A percentile compares a stretch with the other conserved stretches of the same genome.
phyloP scores from a whole-genome alignment of 1,140 invertebrate genomes.

The Drosophila oshimai region DNA sequence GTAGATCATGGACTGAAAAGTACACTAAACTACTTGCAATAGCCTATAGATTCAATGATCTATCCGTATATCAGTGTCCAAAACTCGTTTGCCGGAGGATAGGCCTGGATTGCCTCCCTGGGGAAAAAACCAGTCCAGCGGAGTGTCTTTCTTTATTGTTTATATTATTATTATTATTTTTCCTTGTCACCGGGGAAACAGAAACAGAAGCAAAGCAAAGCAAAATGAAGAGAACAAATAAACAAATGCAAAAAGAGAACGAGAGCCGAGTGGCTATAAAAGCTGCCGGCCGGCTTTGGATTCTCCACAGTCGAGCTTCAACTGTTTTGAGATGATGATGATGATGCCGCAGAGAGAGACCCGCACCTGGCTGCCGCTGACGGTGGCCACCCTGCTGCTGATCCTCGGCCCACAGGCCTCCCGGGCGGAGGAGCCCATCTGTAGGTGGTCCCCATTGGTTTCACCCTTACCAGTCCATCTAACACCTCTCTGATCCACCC shows the following conservation, averaged over 20 bases:
- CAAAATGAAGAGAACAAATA: slow-evolving; percentile 21
- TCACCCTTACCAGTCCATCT: too few species aligned
- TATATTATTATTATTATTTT: slow-evolving; percentile 5
- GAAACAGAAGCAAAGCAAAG: neutral
- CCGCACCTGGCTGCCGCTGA: slow-evolving; percentile 18
- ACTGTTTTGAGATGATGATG: slow-evolving; percentile 30
- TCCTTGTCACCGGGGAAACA: neutral
- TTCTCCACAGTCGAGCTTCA: slow-evolving; percentile 58
- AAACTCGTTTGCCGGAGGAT: neutral
- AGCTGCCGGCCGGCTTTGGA: slow-evolving; percentile 50
- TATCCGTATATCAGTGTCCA: neutral
- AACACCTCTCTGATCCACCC: neutral
- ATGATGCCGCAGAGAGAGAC: slow-evolving; percentile 19
- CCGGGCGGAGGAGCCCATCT: slow-evolving; percentile 59
- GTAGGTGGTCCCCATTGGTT: slow-evolving; percentile 57
- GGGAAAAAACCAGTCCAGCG: slow-evolving; percentile 4
- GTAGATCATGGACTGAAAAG: slow-evolving; percentile 14
- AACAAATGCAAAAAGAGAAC: neutral
- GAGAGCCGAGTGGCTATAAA: slow-evolving; percentile 42
- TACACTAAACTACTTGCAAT: neutral
- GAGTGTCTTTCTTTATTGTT: slow-evolving; percentile 6
- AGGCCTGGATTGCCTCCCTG: neutral
- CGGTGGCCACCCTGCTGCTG: slow-evolving; percentile 13
- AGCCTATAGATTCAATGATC: neutral
- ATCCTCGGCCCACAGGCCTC: neutral